Evolutionary conservation across 2,113 vertebrate species (phyloP).

Genomic region (Bambusicola thoracicus): DNA sequence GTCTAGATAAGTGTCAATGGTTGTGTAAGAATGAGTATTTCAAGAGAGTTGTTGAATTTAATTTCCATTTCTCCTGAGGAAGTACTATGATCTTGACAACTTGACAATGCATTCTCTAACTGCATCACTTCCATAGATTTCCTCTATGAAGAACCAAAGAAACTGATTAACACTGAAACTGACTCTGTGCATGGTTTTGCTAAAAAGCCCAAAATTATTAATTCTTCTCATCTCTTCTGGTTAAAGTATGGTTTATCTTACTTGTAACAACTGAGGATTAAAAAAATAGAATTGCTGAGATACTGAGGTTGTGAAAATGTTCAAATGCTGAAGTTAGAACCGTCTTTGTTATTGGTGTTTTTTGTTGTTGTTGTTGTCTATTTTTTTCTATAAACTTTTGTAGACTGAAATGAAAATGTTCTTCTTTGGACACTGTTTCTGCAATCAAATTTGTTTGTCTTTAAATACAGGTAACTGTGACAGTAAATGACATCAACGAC

Average conservation of each 20-base stretch:
- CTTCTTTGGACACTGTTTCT: not conserved
- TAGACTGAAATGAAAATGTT: not conserved
- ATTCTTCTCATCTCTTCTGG: not conserved
- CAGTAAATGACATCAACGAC: conserved; percentile 63
- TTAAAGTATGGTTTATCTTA: not conserved
- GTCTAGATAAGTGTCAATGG: not conserved
- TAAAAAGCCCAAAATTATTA: not conserved
- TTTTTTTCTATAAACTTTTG: not conserved
- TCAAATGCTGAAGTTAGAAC: not conserved
- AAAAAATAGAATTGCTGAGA: not conserved
- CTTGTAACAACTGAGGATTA: not conserved
- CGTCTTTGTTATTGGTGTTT: not conserved
- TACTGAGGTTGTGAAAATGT: not conserved
- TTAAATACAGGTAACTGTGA: conserved; percentile 52
- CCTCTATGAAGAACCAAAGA: not conserved
- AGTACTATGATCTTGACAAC: not conserved
- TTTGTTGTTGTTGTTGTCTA: not conserved
- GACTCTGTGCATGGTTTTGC: not conserved
- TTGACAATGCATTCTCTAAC: too few species aligned
- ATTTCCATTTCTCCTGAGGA: not conserved
- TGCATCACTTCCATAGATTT: not conserved
- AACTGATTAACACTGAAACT: not conserved
- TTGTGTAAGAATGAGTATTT: not conserved
- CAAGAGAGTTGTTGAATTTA: not conserved
- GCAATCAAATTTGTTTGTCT: not conserved